Evolutionary conservation across 2,113 vertebrate species (phyloP).

Genomic region (Plestiodon gilberti): DNA sequence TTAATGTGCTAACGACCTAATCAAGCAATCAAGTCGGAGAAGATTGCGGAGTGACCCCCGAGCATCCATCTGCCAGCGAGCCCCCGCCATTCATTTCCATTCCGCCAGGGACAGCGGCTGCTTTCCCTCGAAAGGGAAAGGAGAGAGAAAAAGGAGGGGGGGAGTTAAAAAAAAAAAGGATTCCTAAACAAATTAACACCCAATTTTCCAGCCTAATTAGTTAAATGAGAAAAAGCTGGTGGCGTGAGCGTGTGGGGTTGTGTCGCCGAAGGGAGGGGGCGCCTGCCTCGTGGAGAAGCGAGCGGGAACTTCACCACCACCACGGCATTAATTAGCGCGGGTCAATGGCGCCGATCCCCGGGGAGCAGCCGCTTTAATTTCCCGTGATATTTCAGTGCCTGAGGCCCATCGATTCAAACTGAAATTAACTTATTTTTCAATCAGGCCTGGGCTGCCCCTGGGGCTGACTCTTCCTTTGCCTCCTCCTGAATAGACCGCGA

Average conservation of each 20-base stretch:
- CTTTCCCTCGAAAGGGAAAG: slow-evolving; percentile 12
- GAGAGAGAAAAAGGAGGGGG: neutral
- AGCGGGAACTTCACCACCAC: slow-evolving; percentile 79
- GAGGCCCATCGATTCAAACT: slow-evolving; percentile 98
- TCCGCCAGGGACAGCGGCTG: slow-evolving; percentile 45
- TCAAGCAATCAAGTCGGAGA: slow-evolving; percentile 96
- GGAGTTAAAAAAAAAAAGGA: slow-evolving; percentile 46
- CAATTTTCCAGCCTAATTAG: slow-evolving; percentile 99
- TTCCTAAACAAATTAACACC: slow-evolving; percentile 96
- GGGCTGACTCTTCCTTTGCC: slow-evolving; percentile 91
- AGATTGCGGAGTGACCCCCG: slow-evolving; percentile 96
- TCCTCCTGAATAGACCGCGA: slow-evolving; percentile 87
- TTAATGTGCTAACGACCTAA: slow-evolving; percentile 98
- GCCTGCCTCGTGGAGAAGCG: slow-evolving; percentile 54
- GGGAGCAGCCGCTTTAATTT: slow-evolving; percentile 98
- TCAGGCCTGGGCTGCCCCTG: slow-evolving; percentile 93
- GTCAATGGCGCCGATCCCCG: slow-evolving; percentile 93
- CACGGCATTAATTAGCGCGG: slow-evolving; percentile 97
- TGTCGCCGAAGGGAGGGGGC: slow-evolving; percentile 66
- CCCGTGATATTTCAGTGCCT: slow-evolving; percentile 99
- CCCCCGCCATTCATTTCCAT: slow-evolving; percentile 93
- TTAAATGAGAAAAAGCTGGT: slow-evolving; percentile 89
- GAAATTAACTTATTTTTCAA: slow-evolving; percentile 99
- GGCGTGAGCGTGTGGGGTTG: slow-evolving; percentile 74
- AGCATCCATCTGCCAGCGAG: slow-evolving; percentile 94